Evolutionary conservation across 37 sponge, comb jelly and placozoan genomes (phyloP).

Genomic region (Theonella swinhoei): DNA sequence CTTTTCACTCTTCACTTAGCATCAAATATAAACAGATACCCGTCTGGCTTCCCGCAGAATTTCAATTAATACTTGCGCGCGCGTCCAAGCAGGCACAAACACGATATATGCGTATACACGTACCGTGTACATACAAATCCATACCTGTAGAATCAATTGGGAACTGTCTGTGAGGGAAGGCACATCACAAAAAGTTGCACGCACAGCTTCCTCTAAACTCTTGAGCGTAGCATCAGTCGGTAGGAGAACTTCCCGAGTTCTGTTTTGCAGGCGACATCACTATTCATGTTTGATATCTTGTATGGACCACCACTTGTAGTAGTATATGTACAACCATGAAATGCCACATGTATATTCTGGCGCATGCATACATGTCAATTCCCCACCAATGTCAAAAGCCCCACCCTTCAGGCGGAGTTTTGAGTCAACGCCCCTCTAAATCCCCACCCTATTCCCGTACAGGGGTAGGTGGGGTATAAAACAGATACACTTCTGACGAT

Average conservation of each 20-base stretch:
- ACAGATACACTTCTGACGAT: too few species aligned
- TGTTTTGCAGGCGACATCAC: not conserved
- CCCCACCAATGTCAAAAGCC: not conserved
- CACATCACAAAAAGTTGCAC: not conserved
- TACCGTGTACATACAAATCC: not conserved
- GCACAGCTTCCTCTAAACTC: not conserved
- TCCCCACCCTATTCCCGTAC: not conserved
- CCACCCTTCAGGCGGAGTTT: not conserved
- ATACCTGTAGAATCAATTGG: not conserved
- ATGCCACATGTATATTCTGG: too few species aligned
- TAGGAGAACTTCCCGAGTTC: not conserved
- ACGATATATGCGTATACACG: not conserved
- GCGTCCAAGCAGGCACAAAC: too few species aligned
- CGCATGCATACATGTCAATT: too few species aligned
- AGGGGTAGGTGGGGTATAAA: not conserved
- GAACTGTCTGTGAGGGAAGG: not conserved
- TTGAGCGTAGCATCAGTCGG: not conserved
- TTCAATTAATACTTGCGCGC: too few species aligned
- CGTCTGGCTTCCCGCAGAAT: too few species aligned
- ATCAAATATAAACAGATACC: too few species aligned
- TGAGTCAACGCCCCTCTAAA: not conserved
- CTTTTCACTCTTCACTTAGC: too few species aligned
- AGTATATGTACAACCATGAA: not conserved
- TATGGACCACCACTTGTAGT: not conserved
- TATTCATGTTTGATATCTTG: not conserved